phyloP scores from a whole-genome alignment of 2,888 invertebrate genomes.

The Tipula unca region DNA sequence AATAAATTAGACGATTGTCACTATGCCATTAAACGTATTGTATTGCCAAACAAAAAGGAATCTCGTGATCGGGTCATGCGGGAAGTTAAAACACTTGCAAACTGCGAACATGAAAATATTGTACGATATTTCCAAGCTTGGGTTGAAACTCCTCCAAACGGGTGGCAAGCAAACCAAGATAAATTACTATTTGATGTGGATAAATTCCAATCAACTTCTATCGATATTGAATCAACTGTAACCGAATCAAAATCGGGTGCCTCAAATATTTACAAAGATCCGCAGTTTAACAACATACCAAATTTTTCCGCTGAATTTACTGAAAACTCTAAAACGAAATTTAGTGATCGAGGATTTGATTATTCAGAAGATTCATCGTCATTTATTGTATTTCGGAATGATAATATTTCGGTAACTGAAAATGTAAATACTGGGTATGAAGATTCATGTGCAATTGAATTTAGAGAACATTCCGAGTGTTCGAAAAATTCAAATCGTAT shows the following conservation, averaged over 20 bases:
- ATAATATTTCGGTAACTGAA: conserved; percentile 23
- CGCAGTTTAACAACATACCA: conserved; percentile 17
- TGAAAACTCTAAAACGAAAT: conserved; percentile 30
- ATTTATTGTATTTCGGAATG: conserved; percentile 36
- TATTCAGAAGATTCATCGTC: conserved; percentile 29
- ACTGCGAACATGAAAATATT: conserved; percentile 89
- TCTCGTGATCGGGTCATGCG: conserved; percentile 83
- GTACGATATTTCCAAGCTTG: conserved; percentile 94
- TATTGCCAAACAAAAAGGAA: conserved; percentile 71
- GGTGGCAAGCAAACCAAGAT: conserved; percentile 80
- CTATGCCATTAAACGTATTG: conserved; percentile 93
- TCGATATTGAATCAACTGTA: conserved; percentile 39
- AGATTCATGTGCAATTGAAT: conserved; percentile 41
- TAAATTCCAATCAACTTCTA: conserved; percentile 34
- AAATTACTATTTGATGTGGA: conserved; percentile 40
- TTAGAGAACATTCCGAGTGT: conserved; percentile 31
- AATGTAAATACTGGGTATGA: conserved; percentile 28
- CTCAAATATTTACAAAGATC: conserved; percentile 23
- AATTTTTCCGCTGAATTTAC: conserved; percentile 22
- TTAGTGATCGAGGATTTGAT: conserved; percentile 26
- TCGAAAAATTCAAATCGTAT: not conserved
- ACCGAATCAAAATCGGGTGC: conserved; percentile 25
- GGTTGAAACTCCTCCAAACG: conserved; percentile 84
- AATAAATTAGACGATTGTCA: conserved; percentile 90
- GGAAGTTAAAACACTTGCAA: conserved; percentile 91